Base-by-base conservation (phyloP, 2,888 invertebrate species). In the Mamestra brassicae region DNA sequence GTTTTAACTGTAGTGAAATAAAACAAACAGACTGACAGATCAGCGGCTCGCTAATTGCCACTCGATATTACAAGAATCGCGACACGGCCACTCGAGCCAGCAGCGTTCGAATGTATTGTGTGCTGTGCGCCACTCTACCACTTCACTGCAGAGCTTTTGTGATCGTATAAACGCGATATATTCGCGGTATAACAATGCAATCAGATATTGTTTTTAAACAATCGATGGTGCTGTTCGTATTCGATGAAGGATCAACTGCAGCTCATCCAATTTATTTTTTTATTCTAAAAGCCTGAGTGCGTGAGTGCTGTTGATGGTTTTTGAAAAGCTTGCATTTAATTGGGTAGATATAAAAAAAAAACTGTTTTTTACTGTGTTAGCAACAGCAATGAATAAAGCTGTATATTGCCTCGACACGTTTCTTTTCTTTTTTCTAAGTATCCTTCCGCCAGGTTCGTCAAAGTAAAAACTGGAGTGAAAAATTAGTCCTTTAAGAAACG, bases 401-500 rank as follows among this genome's bases (percentile, higher is more conserved):
- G 10, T 45, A 50, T 26, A 42, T 50, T 38, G 11, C 34, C 1
- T 1, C 11, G 17, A 34, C 57, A 74, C 11, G 42, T 74, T 69
- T 50, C n/a, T 26, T 63, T 64, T 26, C 26, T 26, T 54, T 68
- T 54, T 69, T 58, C 17, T 68, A 65, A 81, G 64, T 75, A 64
- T 64, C 57, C 47, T 75, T 47, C 61, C n/a, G 61, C 57, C 58
- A 69, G 55, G 76, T 76, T 78, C 52, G 61, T 84, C 83, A 81
- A 85, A 83, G 81, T 70, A 71, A 86, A 85, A 88, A 83, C 81
- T 90, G 86, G 89, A 93, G 92, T 89, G 89, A 88, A 89, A 90
- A 92, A 93, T 92, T 92, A 91, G 90, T 86, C 89, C 85, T 89
- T 90, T 88, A 90, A 90, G 90, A 89, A 89, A 87, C 80, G 78